Conservation (phyloP, 1,140 invertebrate species). For the Drosophila trapezifrons region DNA sequence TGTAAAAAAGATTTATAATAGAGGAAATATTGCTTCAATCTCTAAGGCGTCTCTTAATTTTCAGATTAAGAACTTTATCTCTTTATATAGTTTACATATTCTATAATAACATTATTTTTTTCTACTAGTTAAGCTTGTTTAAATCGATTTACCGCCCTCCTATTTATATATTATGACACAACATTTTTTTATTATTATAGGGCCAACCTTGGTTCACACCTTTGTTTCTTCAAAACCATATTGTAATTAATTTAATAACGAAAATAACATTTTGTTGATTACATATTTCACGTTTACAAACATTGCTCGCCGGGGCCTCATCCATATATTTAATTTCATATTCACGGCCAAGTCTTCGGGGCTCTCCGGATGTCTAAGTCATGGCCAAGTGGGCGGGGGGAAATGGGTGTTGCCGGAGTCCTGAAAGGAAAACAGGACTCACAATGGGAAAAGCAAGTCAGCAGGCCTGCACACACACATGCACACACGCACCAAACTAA, state of each 20-base stretch:
- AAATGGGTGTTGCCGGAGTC: constrained; percentile 34
- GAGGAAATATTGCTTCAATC: no score
- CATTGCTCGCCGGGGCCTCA: constrained; percentile 13
- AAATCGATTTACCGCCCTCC: no score
- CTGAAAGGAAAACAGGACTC: constrained; percentile 49
- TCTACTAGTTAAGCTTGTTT: no score
- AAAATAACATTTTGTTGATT: constrained; percentile 67
- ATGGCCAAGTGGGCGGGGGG: constrained; percentile 7
- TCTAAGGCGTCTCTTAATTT: no score
- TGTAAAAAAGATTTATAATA: no score
- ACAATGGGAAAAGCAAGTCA: constrained; percentile 73
- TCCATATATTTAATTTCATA: constrained; percentile 51
- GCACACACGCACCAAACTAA: constrained; percentile 40
- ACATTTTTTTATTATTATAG: no score
- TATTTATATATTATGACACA: no score
- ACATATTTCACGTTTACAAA: constrained; percentile 65
- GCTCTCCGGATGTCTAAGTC: constrained; percentile 56
- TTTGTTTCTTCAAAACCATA: constrained; percentile 38
- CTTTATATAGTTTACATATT: no score
- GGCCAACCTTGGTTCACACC: not conserved
- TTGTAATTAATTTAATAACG: constrained; percentile 71
- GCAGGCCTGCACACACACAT: constrained; percentile 58
- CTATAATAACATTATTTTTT: no score
- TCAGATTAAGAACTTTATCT: no score
- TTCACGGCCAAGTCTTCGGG: constrained; percentile 48